Conservation (phyloP, 2,797 vertebrate species). For the Dendrocincla tyrannina region DNA sequence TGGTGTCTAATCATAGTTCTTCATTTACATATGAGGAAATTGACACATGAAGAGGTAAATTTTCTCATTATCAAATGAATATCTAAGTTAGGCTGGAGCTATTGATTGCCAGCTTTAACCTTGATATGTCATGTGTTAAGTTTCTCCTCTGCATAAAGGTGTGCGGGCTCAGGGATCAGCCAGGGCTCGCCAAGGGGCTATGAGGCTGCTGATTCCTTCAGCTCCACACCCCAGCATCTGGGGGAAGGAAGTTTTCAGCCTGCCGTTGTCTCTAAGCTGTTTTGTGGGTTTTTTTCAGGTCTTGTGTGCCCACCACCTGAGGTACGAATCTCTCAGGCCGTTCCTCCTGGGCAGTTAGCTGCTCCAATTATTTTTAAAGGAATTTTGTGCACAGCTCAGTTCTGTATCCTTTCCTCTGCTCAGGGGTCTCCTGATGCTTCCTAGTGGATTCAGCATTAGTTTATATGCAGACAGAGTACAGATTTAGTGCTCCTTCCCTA, state of each 20-base stretch:
- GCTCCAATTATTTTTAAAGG: slow-evolving; percentile 33
- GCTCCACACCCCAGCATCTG: accelerated
- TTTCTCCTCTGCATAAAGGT: not conserved
- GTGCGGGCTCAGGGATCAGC: not conserved
- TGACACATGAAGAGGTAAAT: slow-evolving; percentile 39
- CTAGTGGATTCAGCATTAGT: slow-evolving; percentile 12
- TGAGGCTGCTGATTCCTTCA: not conserved
- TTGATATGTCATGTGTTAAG: not conserved
- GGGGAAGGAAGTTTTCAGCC: not conserved
- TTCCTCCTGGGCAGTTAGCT: not conserved
- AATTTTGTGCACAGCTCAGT: not conserved
- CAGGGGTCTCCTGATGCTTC: slow-evolving; percentile 25
- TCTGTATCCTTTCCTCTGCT: not conserved
- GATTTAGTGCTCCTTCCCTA: not conserved
- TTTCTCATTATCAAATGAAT: slow-evolving; percentile 49
- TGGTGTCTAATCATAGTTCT: slow-evolving; percentile 43
- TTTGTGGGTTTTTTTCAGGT: not conserved
- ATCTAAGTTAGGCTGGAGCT: not conserved
- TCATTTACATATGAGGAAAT: slow-evolving; percentile 60
- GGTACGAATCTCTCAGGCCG: not conserved
- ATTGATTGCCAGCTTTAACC: slow-evolving; percentile 45
- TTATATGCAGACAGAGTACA: slow-evolving; percentile 30
- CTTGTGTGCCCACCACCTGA: not conserved
- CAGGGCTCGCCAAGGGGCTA: not conserved
- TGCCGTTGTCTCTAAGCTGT: not conserved